Percentiles rank a stretch among this genome's conserved stretches.
phyloP scores from a whole-genome alignment of 2,888 invertebrate species.

The Trimorus sp. region DNA sequence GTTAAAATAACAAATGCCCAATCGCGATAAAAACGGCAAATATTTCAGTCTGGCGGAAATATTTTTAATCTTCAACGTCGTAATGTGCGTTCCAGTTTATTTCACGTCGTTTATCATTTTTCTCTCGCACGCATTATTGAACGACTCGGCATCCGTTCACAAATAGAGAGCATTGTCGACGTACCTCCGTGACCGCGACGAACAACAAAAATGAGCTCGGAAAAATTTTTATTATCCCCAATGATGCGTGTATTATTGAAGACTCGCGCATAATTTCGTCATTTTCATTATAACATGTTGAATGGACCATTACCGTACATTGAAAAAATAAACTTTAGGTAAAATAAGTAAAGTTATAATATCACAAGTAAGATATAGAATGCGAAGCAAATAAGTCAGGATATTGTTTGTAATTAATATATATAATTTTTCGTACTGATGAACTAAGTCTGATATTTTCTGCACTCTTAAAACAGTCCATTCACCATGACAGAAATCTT shows the following conservation, averaged over 20 bases:
- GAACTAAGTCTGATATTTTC: too few relatives aligned
- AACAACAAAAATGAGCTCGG: slow-evolving; percentile 36
- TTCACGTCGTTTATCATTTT: slow-evolving; percentile 57
- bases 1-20: slow-evolving; percentile 43
- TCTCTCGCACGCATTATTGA: slow-evolving; percentile 60
- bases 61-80: slow-evolving; percentile 52
- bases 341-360: too few relatives aligned
- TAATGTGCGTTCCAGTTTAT: slow-evolving; percentile 58
- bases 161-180: slow-evolving; percentile 45
- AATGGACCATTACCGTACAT: too few relatives aligned
- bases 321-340: too few relatives aligned
- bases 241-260: slow-evolving; percentile 46
- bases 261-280: slow-evolving; percentile 44
- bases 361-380: too few relatives aligned
- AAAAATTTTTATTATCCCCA: slow-evolving; percentile 53
- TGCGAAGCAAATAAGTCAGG: too few relatives aligned
- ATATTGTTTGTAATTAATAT: too few relatives aligned
- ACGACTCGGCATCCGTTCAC: slow-evolving; percentile 52
- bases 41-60: slow-evolving; percentile 44
- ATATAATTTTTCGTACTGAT: too few relatives aligned
- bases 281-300: slow-evolving; percentile 36
- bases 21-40: slow-evolving; percentile 39
- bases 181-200: slow-evolving; percentile 28
- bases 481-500: too few relatives aligned
- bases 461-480: too few relatives aligned